Percentiles rank a stretch among this genome's conserved stretches.
Conservation (phyloP, 2,888 invertebrate species). For the Phalangium opilio region DNA sequence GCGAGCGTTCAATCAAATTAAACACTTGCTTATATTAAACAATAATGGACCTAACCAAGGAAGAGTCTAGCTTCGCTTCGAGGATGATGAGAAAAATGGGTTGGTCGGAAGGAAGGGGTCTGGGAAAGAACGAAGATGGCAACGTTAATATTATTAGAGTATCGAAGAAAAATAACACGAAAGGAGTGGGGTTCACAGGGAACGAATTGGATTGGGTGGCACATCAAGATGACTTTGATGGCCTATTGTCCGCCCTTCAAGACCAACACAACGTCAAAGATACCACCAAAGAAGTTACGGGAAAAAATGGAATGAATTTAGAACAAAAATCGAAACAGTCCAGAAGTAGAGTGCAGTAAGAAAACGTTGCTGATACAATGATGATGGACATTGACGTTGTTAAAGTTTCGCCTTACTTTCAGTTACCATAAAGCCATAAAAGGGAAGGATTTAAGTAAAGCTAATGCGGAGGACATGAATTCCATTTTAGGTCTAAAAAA, state of each 20-base stretch:
- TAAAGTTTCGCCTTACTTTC: not conserved
- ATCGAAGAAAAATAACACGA: constrained; percentile 5
- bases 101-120: constrained; percentile 3
- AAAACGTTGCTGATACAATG: too few species aligned
- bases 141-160: constrained; percentile 1
- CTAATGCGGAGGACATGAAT: constrained; percentile 2
- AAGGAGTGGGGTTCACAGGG: constrained; percentile 5
- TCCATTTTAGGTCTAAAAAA: not conserved
- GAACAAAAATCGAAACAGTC: too few species aligned
- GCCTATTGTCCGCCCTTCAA: not conserved
- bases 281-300: not conserved
- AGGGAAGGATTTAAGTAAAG: constrained; percentile 3
- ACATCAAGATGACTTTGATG: constrained; percentile 5
- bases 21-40: too few species aligned
- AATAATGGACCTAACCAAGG: too few species aligned
- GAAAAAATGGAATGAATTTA: too few species aligned
- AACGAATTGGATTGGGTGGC: constrained; percentile 5
- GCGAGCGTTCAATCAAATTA: too few species aligned
- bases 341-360: too few species aligned
- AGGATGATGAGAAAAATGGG: constrained; percentile 6
- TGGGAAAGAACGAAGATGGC: constrained; percentile 2
- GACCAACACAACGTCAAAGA: not conserved
- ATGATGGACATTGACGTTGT: too few species aligned
- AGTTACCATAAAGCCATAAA: constrained; percentile 4
- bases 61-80: not conserved